Evolutionary conservation across 2,888 invertebrate species (phyloP), one percentile per base, ranked within the genome.

Genomic region (Pemphredon lugubris): DNA sequence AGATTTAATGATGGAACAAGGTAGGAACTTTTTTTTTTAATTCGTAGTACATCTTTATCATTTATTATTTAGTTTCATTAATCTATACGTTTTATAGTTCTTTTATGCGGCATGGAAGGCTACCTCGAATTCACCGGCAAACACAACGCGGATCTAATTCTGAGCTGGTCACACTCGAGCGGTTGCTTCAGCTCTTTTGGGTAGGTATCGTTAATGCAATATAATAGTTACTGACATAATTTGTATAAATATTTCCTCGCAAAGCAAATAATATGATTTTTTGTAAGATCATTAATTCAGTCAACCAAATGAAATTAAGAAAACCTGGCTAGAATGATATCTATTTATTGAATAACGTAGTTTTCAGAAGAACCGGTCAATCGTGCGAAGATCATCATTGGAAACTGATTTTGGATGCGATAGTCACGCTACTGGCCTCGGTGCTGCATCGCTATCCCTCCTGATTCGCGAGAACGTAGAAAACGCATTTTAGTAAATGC

Each of bases 91-190:
- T 32, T 63, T 45, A 0, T 30, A 92, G 91, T 91, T 61, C 81
- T 90, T 23, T 77, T 92, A 2, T 92, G 92, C 73, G 91, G 91
- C 0, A 87, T 90, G 77, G 90, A 91, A 80, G 91, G 91, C 11
- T 91, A 87, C 71, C 67, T 83, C 0, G 91, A 91, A 65, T 91
- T 91, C 77, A 73, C 90, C 1, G 77, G 82, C 14, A 60, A 75
- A 3, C 84, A 83, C 45, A 91, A 90, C 85, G 82, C 87, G 14
- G 74, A 83, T 7, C 68, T 86, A 50, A 86, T 91, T 16, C 61
- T 90, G 4, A 77, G 79, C 7, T 91, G 91, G 91, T 89, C 90
- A 67, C 86, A 85, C 40, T 58, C 80, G 0, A 75, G 84, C 32
- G 91, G 90, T 1, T 91, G 91, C 73, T 91, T 84, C 63, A 85